A percentile compares a stretch with the other conserved stretches of the same genome.
phyloP scores from a whole-genome alignment of 1,140 invertebrate species.

The Plodia interpunctella region DNA sequence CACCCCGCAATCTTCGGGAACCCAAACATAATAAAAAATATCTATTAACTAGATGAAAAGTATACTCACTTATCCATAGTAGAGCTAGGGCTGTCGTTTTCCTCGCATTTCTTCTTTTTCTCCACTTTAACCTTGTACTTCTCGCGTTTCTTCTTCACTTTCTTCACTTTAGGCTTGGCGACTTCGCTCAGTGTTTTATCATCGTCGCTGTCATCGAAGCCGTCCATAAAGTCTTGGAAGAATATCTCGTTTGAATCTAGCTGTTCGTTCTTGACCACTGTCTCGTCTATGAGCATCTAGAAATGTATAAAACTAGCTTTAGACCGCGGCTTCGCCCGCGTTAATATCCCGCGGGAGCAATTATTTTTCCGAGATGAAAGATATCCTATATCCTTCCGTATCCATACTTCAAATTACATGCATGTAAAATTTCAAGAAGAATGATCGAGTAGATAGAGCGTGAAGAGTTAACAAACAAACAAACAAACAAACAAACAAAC shows the following conservation, averaged over 20 bases:
- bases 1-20: no score
- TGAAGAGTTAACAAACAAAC: no score
- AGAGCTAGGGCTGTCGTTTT: constrained; percentile 36
- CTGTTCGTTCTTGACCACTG: constrained; percentile 44
- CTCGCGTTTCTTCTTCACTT: constrained; percentile 33
- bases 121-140: constrained; percentile 31
- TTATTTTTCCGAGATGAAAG: no score
- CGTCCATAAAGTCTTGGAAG: constrained; percentile 38
- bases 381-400: no score
- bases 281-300: constrained; percentile 18
- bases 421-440: no score
- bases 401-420: no score
- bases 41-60: no score
- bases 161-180: constrained; percentile 29
- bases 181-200: constrained; percentile 55
- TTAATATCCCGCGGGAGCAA: no score
- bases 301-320: neutral
- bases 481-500: no score
- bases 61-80: constrained; percentile 50
- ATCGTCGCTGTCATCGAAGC: constrained; percentile 47
- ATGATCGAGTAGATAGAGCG: neutral
- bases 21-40: no score
- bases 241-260: constrained; percentile 39
- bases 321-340: no score
- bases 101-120: constrained; percentile 33